Evolutionary conservation across 2,888 invertebrate genomes (phyloP), one percentile per base, ranked within the genome.

Genomic region (Melipona bicolor): DNA sequence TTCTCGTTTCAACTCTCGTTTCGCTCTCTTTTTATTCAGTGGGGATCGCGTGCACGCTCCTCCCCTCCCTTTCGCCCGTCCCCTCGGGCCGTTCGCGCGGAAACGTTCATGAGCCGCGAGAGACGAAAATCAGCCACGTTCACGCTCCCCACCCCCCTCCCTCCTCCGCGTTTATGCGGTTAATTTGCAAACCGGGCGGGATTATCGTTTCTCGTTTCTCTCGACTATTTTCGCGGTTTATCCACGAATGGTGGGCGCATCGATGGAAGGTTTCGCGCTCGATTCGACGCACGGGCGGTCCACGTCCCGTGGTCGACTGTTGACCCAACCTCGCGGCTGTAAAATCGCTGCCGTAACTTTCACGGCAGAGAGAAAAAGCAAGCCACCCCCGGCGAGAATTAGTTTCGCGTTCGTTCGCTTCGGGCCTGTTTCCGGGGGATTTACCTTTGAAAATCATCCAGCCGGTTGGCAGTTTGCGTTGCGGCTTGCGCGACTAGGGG

Each of bases 141-240:
- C 62, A 54, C 69, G 69, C 24, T 24, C 3, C 27, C 27, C 27
- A 3, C 27, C 3, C 27, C 27, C 3, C 32, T 0, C 32, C 32
- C 32, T 3, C 3, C 32, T 3, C 32, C 3, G 36, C 43, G 43
- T 43, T 43, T 43, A 43, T 73, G 82, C 62, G 81, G 86, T 88
- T 86, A 88, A 88, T 86, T 88, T 86, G 88, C 87, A 84, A 43
- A 89, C 84, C 82, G 71, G 68, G 65, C n/a, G 79, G 87, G 87
- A 87, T 90, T 90, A 91, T 89, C 87, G 88, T 90, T 43, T 43
- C 88, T 83, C 88, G 76, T 32, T 32, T 32, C 32, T 32, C 76
- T 15, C 83, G 85, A 87, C 43, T 70, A 80, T 88, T 88, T 21
- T 67, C 43, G 36, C 2, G n/a, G 50, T 52, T 56, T 71, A 70